Base-by-base conservation (phyloP, 2,113 vertebrate genomes). In the Alligator sinensis region DNA sequence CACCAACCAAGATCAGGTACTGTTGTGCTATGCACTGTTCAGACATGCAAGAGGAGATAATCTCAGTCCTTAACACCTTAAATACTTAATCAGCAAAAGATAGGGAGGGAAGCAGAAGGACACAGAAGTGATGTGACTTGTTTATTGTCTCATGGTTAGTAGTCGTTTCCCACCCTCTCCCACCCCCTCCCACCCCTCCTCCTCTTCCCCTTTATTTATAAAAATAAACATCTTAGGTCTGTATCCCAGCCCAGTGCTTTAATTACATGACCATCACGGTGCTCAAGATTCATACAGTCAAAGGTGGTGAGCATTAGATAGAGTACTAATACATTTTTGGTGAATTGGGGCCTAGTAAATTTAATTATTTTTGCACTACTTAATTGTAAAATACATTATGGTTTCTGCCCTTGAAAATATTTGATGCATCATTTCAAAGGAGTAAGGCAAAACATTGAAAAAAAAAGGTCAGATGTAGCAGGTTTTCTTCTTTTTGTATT, bases 351-450 rank as follows among this genome's bases (percentile, higher is more conserved):
- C 4, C 6, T 62, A 84, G 47, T 5, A 85, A 78, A 97, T 25
- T 93, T 94, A 82, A 88, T 94, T 96, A 94, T 87, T 88, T 91
- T 95, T 96, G 95, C 38, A 24, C 62, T 91, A 9, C 30, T 80
- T 19, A 34, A 17, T 59, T 63, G 22, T 88, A 95, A 97, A 97
- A 95, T 81, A 54, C 54, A 91, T 89, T 95, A 86, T 54, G 81
- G 25, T 70, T 92, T 21, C 59, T 91, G 21, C 11, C 25, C 5
- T 66, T 13, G 4, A 47, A 47, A 47, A 74, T 97, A 90, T 94
- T 92, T 94, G 59, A 38, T 27, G 4, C 15, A 4, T 0, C 14
- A 78, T 93, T 92, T 93, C 84, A 95, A 95, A 96, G 81, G 85
- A 92, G 62, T 77, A 91, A 95, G 91, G 75, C 82, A 27, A 94